Evolutionary conservation across 2,113 vertebrate genomes (phyloP).

Genomic region (Neopipo cinnamomea): DNA sequence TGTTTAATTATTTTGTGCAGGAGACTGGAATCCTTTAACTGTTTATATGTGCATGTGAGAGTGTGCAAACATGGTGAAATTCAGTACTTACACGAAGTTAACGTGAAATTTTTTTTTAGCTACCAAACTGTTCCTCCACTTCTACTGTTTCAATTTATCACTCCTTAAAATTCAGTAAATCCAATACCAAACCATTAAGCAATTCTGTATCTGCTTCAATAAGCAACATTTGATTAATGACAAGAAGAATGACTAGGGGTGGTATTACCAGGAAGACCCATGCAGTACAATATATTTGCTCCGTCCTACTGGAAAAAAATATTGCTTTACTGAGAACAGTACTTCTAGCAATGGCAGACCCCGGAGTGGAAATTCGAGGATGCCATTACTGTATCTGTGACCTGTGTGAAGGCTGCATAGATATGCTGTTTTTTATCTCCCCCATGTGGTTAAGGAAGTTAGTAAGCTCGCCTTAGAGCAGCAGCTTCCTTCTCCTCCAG

Average conservation of each 20-base stretch:
- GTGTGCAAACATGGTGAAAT: background rate
- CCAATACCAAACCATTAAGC: background rate
- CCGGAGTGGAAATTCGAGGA: background rate
- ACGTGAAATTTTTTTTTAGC: background rate
- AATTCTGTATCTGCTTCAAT: background rate
- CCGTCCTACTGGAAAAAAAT: background rate
- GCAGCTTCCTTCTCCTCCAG: background rate
- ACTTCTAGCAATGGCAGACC: background rate
- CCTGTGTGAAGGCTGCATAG: background rate
- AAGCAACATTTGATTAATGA: background rate
- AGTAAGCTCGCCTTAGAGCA: background rate
- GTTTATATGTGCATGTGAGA: background rate
- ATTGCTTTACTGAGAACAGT: background rate
- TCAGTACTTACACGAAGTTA: background rate
- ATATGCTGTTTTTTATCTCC: conserved; percentile 38
- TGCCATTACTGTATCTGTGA: background rate
- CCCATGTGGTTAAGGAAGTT: background rate
- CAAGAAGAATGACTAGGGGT: background rate
- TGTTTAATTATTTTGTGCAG: background rate
- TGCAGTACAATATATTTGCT: background rate
- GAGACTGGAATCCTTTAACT: background rate
- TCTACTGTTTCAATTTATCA: background rate
- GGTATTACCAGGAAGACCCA: background rate
- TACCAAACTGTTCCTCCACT: background rate
- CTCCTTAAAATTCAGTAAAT: background rate